Evolutionary conservation across 2,797 vertebrate species (phyloP).

Genomic region (Spea hammondii): DNA sequence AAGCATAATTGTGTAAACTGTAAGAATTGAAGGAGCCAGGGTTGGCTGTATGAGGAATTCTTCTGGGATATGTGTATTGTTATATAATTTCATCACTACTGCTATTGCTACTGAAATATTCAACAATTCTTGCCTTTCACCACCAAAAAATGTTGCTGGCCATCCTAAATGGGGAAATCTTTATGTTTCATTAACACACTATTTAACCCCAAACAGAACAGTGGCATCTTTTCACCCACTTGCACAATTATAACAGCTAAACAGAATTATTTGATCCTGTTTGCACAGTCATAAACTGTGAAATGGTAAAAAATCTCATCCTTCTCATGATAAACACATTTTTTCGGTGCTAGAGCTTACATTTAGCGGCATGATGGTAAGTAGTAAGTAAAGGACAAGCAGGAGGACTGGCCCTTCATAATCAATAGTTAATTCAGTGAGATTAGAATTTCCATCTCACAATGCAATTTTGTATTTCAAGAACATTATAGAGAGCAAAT

Average conservation of each 20-base stretch:
- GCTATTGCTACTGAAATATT: slow-evolving; percentile 13
- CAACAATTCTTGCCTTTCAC: slow-evolving; percentile 16
- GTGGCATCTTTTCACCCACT: background rate
- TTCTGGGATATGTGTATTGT: slow-evolving; percentile 4
- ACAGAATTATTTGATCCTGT: slow-evolving; percentile 4
- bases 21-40: slow-evolving; percentile 2
- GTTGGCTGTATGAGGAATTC: background rate
- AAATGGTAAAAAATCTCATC: background rate
- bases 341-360: background rate
- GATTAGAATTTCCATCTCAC: too few relatives aligned
- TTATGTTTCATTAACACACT: slow-evolving; percentile 8
- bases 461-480: too few relatives aligned
- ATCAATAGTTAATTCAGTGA: too few relatives aligned
- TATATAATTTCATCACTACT: slow-evolving; percentile 11
- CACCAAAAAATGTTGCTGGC: background rate
- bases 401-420: too few relatives aligned
- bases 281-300: background rate
- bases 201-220: background rate
- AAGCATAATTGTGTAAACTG: background rate
- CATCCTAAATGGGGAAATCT: background rate
- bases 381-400: too few relatives aligned
- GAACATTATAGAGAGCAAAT: too few relatives aligned
- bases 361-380: background rate
- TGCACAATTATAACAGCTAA: slow-evolving; percentile 3
- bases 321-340: background rate